Evolutionary conservation across 2,113 vertebrate species (phyloP), one percentile per base, ranked within the genome.

Genomic region (Epinephelus lanceolatus): DNA sequence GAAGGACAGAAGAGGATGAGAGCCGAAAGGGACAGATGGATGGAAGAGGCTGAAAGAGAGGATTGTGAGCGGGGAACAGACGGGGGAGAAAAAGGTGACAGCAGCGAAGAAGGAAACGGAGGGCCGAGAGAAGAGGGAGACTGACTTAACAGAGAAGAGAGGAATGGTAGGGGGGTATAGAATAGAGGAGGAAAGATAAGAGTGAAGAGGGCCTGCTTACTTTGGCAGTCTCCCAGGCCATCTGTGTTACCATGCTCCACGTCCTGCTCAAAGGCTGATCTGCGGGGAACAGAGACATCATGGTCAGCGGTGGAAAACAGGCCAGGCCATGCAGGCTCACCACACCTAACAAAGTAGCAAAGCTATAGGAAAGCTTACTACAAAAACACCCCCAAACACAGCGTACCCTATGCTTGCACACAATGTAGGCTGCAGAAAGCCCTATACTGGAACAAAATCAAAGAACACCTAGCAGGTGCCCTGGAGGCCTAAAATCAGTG

Each of bases 191-290:
- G 83, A 90, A 94, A 92, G 95, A 96, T 91, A 90, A 86, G 90
- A 93, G 90, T 84, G 92, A 93, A 93, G 83, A 88, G 76, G 87
- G 90, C 94, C 88, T 96, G 96, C 98, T 99, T 98, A 99, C 98
- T 99, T 96, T 99, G 98, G 97, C 98, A 99, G 95, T 99, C 98
- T 92, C 98, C 98, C 95, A 99, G 96, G 93, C 98, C 98, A 94
- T 99, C 98, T 94, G 98, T 99, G 94, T 98, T 98, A 92, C 98
- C 98, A 86, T 95, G 97, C 91, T 99, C 97, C 94, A 99, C 90
- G 94, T 99, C 98, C 95, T 99, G 98, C 94, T 99, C 98, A 94
- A 98, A 99, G 93, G 95, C 89, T 91, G 96, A 95, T 96, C 98
- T 99, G 95, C 94, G 61, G 93, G 93, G 92, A 92, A 95, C 95